A percentile compares a stretch with the other conserved stretches of the same genome.
phyloP scores from a whole-genome alignment of 1,140 invertebrate genomes.

The Megalopta genalis region DNA sequence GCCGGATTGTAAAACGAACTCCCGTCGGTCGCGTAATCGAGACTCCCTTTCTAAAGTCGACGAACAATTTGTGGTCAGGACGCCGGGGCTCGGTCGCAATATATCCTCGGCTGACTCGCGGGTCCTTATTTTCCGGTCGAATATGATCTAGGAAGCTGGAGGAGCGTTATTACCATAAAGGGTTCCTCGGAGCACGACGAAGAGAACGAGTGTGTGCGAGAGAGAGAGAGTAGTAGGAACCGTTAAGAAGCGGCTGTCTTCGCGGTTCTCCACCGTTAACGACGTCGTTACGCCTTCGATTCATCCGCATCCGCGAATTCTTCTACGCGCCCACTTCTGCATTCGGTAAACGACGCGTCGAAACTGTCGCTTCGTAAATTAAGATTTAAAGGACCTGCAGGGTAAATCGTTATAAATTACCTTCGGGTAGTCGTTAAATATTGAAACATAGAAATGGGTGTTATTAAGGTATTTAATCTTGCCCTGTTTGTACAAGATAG shows the following conservation, averaged over 20 bases:
- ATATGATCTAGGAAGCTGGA: constrained; percentile 40
- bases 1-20: not conserved
- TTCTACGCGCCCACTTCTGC: no score
- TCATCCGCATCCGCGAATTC: constrained; percentile 44
- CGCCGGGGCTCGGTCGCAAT: constrained; percentile 4
- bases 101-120: constrained; percentile 47
- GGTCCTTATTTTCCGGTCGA: constrained; percentile 57
- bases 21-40: not conserved
- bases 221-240: no score
- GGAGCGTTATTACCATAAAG: constrained; percentile 38
- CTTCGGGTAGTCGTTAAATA: no score
- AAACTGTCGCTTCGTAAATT: no score
- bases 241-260: constrained; percentile 55
- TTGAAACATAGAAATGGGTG: no score
- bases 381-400: no score
- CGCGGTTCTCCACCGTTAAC: constrained; percentile 59
- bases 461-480: no score
- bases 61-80: constrained; percentile 8
- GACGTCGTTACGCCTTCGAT: constrained; percentile 62
- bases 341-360: no score
- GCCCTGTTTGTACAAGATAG: no score
- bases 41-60: not conserved
- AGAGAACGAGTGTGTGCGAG: no score
- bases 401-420: no score
- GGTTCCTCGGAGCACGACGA: not conserved